Base-by-base conservation (phyloP, 1,140 invertebrate species). In the Gerris buenoi region DNA sequence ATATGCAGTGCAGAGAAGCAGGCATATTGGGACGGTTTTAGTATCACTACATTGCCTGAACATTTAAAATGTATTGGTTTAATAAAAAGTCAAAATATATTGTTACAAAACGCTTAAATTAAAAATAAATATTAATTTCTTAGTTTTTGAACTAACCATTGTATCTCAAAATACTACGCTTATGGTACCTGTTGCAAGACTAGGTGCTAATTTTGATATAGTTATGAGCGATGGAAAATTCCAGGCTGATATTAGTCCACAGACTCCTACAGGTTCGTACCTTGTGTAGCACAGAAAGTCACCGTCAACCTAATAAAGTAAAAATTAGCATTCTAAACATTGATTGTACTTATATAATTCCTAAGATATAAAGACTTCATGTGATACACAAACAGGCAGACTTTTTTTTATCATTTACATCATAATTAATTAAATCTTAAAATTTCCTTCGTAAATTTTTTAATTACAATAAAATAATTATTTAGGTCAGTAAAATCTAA, bases 151-250 rank as follows among this genome's bases (percentile, higher is more conserved):
- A 10, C 10, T 66, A 3, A 15, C 63, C 57, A 15, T 63, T 63
- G 59, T 46, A 63, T 64, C 10, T 64, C 25, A 61, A 2, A 65
- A 60, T 87, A 84, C 74, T 96, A 93, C 0, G 95, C 95, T 0
- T 64, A 57, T 22, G 22, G 97, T 98, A 14, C 95, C 95, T 23
- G 91, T 91, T 0, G 93, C 90, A 23, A 99, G 80, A 69, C 95
- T 97, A 0, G 96, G 95, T 0, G 93, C 95, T 82, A 98, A 88
- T 75, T 99, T 98, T 95, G 95, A 98, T 0, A 94, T 92, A n/a
- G 95, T 80, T 95, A 99, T 98, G 83, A 97, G 87, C 10, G 98
- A 75, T 0, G 95, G 95, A 75, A 97, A 99, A 76, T 98, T 98
- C 96, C 95, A 98, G 0, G 95, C 95, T 2, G 95, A 97, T 25